Evolutionary conservation across 53 echinoderm and acorn worm genomes (phyloP), one percentile per base, ranked within the genome.

Genomic region (Stichopus horrens): DNA sequence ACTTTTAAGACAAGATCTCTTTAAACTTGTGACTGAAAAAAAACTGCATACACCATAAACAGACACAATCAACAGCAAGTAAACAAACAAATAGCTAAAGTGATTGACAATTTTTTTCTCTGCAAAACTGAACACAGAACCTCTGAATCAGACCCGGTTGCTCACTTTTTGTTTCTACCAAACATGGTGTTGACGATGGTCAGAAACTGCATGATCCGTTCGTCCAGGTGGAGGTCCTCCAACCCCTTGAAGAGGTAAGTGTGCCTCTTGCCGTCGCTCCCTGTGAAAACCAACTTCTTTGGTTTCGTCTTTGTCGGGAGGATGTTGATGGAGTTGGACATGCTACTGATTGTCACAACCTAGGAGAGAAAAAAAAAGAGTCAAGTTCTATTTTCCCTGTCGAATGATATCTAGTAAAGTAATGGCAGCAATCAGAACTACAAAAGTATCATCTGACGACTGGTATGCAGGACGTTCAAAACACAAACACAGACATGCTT

Each of bases 101-200:
- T 37, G 37, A 37, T 37, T 37, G 37, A 37, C 37, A 37, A 1
- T 37, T 37, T 37, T 37, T 37, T 37, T 37, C 37, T 37, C 0
- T 37, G 37, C 37, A 37, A 37, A 37, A 37, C 37, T 37, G 37
- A 37, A 37, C 37, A 37, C 0, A 37, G 37, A 37, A 37, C 37
- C 37, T 37, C 37, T 37, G 2, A 37, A 37, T 0, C 37, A 37
- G 37, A 37, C 37, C 37, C 54, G 54, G 4, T 52, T 2, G 76
- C 89, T 77, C 52, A 96, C 96, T 93, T 92, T 88, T 95, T 97
- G 71, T 95, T 95, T 84, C 90, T 91, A 10, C 92, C 95, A 97
- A 97, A 97, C 97, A 97, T 97, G 83, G 92, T 95, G 88, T 97
- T 97, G 91, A 95, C 95, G 53, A 97, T 97, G 88, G 97, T 91